These are phyloP conservation scores for Metallyticus violacea DNA, from an alignment of 2,888 invertebrate species.

Conservation along the genomic window DNA sequence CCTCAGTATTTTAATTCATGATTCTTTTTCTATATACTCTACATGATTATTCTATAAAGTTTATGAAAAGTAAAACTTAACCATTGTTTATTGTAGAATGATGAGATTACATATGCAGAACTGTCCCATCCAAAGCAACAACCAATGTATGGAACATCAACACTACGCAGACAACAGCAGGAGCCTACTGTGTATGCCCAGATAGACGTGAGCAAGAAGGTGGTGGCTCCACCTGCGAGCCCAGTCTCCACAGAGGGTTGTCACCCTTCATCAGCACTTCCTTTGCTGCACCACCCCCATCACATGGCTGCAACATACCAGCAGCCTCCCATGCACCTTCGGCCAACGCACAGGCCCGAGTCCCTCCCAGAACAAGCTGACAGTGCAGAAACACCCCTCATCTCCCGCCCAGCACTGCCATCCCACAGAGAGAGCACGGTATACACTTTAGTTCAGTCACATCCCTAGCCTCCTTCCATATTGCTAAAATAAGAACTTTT, in stretches of 20 bases:
- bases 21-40: no score
- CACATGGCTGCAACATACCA: slow-evolving; percentile 39
- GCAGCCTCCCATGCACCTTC: slow-evolving; percentile 42
- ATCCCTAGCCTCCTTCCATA: no score
- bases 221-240: slow-evolving; percentile 42
- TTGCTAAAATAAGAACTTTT: no score
- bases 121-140: slow-evolving; percentile 48
- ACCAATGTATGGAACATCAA: slow-evolving; percentile 34
- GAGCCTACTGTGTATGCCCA: slow-evolving; percentile 57
- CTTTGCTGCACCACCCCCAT: slow-evolving; percentile 46
- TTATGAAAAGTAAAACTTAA: background rate
- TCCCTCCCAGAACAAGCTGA: slow-evolving; percentile 23
- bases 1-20: no score
- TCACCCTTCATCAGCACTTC: slow-evolving; percentile 47
- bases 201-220: slow-evolving; percentile 49
- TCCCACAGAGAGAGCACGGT: slow-evolving; percentile 30
- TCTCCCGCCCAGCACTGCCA: slow-evolving; percentile 12
- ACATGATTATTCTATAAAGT: no score
- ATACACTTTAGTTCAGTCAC: no score
- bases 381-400: slow-evolving; percentile 28
- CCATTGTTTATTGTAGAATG: slow-evolving; percentile 43
- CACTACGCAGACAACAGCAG: slow-evolving; percentile 41
- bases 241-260: slow-evolving; percentile 41
- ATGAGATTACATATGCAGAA: slow-evolving; percentile 57
- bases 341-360: slow-evolving; percentile 44